These are phyloP conservation scores for Argyresthia albistria DNA, from an alignment of 2,888 invertebrate genomes.

Conservation along the genomic window DNA sequence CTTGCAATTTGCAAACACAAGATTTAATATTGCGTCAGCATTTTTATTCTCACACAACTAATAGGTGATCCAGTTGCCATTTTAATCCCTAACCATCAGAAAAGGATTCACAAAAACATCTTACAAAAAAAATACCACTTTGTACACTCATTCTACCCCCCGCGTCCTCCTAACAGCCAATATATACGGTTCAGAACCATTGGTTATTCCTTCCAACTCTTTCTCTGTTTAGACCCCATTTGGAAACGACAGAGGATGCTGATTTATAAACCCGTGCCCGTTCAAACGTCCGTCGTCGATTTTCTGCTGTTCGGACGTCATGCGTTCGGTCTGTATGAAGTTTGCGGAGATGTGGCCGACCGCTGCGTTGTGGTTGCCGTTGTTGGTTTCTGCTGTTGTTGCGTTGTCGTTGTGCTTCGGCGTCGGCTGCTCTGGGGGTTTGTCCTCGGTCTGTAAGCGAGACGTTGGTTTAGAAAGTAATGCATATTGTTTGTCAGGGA, in stretches of 20 bases:
- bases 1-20: too few species aligned
- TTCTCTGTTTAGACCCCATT: constrained; percentile 44
- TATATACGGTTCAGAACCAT: constrained; percentile 39
- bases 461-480: not conserved
- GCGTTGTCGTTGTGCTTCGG: constrained; percentile 24
- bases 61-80: too few species aligned
- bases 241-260: constrained; percentile 53
- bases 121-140: not conserved
- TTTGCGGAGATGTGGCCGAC: constrained; percentile 45
- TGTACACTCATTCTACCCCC: constrained; percentile 1
- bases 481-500: too few species aligned
- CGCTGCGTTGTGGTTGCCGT: constrained; percentile 33
- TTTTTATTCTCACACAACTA: too few species aligned
- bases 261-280: constrained; percentile 35
- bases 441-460: constrained; percentile 44
- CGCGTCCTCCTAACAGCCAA: constrained; percentile 30
- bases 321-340: constrained; percentile 51
- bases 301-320: constrained; percentile 31
- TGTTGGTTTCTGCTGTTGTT: constrained; percentile 31
- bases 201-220: constrained; percentile 19
- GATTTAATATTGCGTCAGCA: too few species aligned
- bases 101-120: not conserved
- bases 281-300: constrained; percentile 46
- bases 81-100: not conserved
- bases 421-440: constrained; percentile 29